These are phyloP conservation scores for Neoniphon sammara DNA, from an alignment of 2,797 vertebrate genomes.

Conservation along the genomic window DNA sequence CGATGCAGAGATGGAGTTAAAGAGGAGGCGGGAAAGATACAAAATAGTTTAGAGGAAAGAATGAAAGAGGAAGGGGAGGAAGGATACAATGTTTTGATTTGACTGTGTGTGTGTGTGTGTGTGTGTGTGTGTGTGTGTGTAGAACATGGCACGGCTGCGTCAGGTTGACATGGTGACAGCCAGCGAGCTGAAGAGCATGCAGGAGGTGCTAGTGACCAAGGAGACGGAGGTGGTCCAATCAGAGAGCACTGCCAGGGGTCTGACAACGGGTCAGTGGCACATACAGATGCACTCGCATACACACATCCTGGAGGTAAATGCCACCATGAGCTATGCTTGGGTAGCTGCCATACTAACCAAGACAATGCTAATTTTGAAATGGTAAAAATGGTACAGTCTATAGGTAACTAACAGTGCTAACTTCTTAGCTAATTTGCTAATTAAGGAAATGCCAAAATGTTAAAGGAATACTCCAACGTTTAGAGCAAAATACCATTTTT, in stretches of 20 bases:
- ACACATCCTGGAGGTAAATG: no score
- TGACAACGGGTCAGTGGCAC: conserved; percentile 81
- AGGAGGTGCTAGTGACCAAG: conserved; percentile 95
- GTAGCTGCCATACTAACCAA: no score
- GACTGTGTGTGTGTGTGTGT: background rate
- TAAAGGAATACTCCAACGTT: no score
- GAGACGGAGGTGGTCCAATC: conserved; percentile 97
- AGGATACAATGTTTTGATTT: background rate
- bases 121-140: conserved; percentile 48
- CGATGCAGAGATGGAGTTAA: background rate
- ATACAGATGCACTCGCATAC: conserved; percentile 29
- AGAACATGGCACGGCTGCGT: conserved; percentile 91
- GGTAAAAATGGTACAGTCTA: no score
- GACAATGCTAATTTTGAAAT: no score
- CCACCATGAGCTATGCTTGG: no score
- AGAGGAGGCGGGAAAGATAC: background rate
- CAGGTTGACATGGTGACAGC: conserved; percentile 91
- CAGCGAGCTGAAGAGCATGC: conserved; percentile 93
- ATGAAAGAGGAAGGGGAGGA: no score
- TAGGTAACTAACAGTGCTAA: no score
- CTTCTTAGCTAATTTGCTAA: no score
- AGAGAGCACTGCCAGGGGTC: conserved; percentile 90
- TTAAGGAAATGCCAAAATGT: no score
- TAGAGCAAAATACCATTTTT: no score
- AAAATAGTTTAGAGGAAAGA: no score